Evolutionary conservation across 30 jellyfish, hydroid and myxozoan species (phyloP), one percentile per base, ranked within the genome.

Genomic region (Hydractinia echinata): DNA sequence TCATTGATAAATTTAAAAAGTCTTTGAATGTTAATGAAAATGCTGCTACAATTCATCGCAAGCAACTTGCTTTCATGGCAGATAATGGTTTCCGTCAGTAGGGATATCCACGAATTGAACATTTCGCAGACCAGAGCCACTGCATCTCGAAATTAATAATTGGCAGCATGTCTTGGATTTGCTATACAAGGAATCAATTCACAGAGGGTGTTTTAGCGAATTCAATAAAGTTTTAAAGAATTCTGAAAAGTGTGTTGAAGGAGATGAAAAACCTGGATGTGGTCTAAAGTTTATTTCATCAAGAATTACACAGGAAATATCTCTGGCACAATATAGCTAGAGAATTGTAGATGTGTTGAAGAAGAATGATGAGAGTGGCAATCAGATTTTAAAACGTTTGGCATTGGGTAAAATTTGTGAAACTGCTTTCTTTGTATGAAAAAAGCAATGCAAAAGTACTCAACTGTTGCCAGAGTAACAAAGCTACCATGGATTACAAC

Each of bases 91-190:
- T 1, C 79, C 79, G 71, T 20, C 51, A 20, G 30, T 52, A 0
- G 18, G 79, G 79, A 11, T 21, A 68, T 11, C 79, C 79, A 14
- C 79, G 52, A 14, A 1, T 73, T 73, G 76, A 21, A 0, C 15
- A 18, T 20, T 73, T 73, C 14, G 83, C 14, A 13, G 83, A 3
- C 83, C 83, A 1, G 83, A 73, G 51, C 74, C 83, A 4, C 76
- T 73, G n/a, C 83, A 73, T 73, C 51, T 73, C 15, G 83, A 73
- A 21, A 73, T 73, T 1, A 73, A 73, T 21, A 73, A 73, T 51
- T 73, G 82, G 83, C 83, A 4, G 51, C 76, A 73, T 73, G 77
- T 73, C 2, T 49, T 73, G n/a, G n/a, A 73, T 51, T 51, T 73
- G 51, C 30, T 4, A 0, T 73, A 73, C 51, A 50, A 16, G 1